phyloP scores from a whole-genome alignment of 2,797 vertebrate genomes.

The Steatocranus sp. region DNA sequence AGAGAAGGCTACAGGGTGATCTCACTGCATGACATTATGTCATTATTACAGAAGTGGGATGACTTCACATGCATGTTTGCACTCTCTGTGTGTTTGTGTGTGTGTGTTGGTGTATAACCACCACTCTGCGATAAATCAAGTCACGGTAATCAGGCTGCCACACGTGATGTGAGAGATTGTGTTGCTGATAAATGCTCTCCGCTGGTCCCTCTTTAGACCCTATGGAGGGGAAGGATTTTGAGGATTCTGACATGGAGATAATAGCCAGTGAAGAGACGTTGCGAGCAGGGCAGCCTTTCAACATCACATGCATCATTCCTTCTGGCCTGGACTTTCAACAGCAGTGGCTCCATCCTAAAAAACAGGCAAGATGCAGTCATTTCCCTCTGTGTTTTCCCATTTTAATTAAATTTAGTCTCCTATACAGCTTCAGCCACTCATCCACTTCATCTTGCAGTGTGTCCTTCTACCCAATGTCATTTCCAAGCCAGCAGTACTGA shows the following conservation, averaged over 20 bases:
- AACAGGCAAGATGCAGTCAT: conserved; percentile 76
- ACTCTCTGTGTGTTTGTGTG: background rate
- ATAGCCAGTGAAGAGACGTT: conserved; percentile 81
- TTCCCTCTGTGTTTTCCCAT: background rate
- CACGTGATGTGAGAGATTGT: background rate
- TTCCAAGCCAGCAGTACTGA: conserved; percentile 22
- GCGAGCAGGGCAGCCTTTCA: conserved; percentile 83
- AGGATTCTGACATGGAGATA: conserved; percentile 70
- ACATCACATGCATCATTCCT: conserved; percentile 83
- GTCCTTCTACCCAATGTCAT: conserved; percentile 19
- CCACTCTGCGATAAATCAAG: conserved; percentile 20
- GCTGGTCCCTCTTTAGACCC: conserved; percentile 13
- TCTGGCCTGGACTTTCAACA: conserved; percentile 79
- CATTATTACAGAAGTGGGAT: conserved; percentile 36
- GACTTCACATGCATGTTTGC: conserved; percentile 42
- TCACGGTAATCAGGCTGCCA: conserved; percentile 16
- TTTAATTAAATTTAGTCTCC: background rate
- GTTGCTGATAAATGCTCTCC: conserved; percentile 21
- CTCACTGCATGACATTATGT: conserved; percentile 49
- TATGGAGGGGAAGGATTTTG: conserved; percentile 73
- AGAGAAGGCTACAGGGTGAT: conserved; percentile 29
- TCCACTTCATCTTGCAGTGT: background rate
- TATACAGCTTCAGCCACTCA: background rate
- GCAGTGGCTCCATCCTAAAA: conserved; percentile 88
- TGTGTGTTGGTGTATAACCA: background rate